Conservation (phyloP, 2,113 vertebrate species). For the Cyanistes caeruleus region DNA sequence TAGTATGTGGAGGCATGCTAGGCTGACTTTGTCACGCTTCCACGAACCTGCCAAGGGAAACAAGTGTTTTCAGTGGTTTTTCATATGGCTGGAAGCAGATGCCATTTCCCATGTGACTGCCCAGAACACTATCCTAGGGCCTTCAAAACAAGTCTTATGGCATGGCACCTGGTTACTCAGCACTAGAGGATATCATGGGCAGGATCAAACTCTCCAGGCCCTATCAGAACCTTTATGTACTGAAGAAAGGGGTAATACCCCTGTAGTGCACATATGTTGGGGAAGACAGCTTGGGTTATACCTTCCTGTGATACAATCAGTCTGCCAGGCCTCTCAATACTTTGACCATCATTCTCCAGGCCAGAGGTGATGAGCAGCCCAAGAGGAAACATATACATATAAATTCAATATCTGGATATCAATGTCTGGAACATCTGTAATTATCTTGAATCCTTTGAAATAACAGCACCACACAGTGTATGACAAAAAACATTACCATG, state of each 20-base stretch:
- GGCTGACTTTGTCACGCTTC: neutral
- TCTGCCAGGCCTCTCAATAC: neutral
- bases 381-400: neutral
- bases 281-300: neutral
- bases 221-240: neutral
- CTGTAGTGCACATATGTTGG: fast-evolving
- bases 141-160: neutral
- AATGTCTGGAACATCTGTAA: neutral
- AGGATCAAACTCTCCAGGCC: neutral
- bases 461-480: neutral
- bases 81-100: neutral
- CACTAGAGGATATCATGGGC: neutral
- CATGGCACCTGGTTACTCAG: neutral
- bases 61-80: neutral
- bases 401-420: no score
- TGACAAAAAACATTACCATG: neutral
- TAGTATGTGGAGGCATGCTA: fast-evolving
- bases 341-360: neutral
- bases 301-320: neutral
- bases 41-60: neutral
- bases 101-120: neutral
- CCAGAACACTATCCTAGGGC: neutral
- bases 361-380: neutral
- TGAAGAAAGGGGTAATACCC: neutral
- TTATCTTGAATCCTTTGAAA: neutral